Base-by-base conservation (phyloP, 35 echinoderm and acorn worm genomes). In the Holothuria glaberrima region DNA sequence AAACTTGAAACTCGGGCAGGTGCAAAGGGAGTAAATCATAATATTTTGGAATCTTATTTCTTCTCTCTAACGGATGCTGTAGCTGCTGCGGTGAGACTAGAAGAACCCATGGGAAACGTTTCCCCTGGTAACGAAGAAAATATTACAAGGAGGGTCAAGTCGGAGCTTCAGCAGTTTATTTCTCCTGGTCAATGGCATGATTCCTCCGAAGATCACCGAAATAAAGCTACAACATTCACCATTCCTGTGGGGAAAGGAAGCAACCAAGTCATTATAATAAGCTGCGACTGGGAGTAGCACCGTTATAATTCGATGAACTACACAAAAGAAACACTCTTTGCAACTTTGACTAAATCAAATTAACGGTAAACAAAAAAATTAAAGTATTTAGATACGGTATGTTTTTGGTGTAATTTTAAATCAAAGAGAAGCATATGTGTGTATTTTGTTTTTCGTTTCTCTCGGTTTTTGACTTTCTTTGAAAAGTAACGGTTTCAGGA, bases 1-100 rank as follows among this genome's bases (percentile, higher is more conserved):
- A 83, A 83, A 30, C 29, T 60, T 20, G 80, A 60, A 28, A 83
- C 17, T n/a, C 80, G 80, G 54, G 50, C 80, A 24, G 80, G 80
- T 26, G 59, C 80, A 29, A 77, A 5, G 48, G 36, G 41, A 48
- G 73, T 77, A 2, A 36, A 77, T 77, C 9, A 20, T n/a, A 21
- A 26, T 13, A 77, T 77, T 18, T 24, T 48, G 4, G 19, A 45
- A 27, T 13, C 0, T 0, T 77, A 77, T 28, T 48, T 77, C 12
- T 77, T 77, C 48, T 63, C 80, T 61, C 21, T 60, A 6, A 63
- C 26, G 16, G 80, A 83, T 56, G 54, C 54, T 28, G 80, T 83
- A 3, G 50, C 80, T 28, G 54, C 80, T 61, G 80, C 80, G 10
- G 41, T 34, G 22, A 83, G 54, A 21, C 30, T 59, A 0, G 80